phyloP scores from a whole-genome alignment of 2,113 vertebrate genomes.

The Amphilophus citrinellus region DNA sequence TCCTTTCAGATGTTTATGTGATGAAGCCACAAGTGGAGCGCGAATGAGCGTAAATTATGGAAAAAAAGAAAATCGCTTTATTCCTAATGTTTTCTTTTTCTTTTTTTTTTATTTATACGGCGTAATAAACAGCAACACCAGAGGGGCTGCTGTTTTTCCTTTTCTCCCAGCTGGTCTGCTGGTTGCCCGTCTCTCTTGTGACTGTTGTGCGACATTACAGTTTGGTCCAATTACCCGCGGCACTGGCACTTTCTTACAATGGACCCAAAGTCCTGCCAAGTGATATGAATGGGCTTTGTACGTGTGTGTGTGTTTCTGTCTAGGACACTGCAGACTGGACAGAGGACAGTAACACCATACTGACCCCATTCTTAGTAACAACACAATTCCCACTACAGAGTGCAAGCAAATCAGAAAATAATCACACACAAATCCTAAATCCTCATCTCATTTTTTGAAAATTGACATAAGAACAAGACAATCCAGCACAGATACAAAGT shows the following conservation, averaged over 20 bases:
- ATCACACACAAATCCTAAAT: constrained; percentile 67
- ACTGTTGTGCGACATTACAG: constrained; percentile 64
- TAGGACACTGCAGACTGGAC: constrained; percentile 61
- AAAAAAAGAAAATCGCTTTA: neutral
- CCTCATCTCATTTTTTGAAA: constrained; percentile 47
- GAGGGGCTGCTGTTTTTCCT: neutral
- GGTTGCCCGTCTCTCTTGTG: constrained; percentile 46
- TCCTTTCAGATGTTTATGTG: constrained; percentile 23
- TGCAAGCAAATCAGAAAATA: constrained; percentile 57
- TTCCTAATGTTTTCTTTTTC: neutral
- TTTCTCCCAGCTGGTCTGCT: constrained; percentile 29
- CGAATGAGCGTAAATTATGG: neutral
- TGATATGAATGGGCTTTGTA: constrained; percentile 73
- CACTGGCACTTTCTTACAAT: constrained; percentile 58
- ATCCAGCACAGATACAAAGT: constrained; percentile 8
- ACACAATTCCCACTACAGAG: constrained; percentile 54
- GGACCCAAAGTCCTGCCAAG: constrained; percentile 73
- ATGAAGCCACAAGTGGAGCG: neutral
- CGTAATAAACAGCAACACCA: neutral
- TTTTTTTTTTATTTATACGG: neutral
- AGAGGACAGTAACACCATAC: constrained; percentile 62
- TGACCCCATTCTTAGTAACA: constrained; percentile 71
- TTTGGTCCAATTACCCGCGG: constrained; percentile 71
- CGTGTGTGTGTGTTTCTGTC: constrained; percentile 48
- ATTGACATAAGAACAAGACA: constrained; percentile 23